Percentiles rank a stretch among this genome's conserved stretches.
phyloP scores from a whole-genome alignment of 2,888 invertebrate species.

The Watsonalla binaria region DNA sequence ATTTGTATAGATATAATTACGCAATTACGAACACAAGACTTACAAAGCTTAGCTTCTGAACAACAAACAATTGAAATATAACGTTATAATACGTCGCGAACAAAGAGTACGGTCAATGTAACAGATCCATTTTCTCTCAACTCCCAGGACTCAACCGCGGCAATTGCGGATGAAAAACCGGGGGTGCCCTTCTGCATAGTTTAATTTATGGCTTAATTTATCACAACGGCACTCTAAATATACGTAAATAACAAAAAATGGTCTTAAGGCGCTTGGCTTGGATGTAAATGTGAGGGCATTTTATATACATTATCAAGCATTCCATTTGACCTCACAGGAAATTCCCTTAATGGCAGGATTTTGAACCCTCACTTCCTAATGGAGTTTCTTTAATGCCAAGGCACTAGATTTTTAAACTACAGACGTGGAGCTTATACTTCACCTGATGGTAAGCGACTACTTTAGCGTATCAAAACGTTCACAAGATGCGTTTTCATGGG shows the following conservation, averaged over 20 bases:
- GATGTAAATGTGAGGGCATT: neutral
- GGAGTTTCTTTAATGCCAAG: too few species aligned
- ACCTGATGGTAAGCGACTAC: too few species aligned
- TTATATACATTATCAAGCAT: neutral
- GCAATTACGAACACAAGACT: too few species aligned
- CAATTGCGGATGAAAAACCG: conserved; percentile 48
- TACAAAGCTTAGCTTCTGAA: too few species aligned
- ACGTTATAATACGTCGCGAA: conserved; percentile 10
- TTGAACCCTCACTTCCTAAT: too few species aligned
- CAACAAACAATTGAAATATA: neutral
- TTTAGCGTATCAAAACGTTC: too few species aligned
- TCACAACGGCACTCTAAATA: conserved; percentile 30
- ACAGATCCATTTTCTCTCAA: conserved; percentile 24
- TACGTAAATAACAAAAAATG: conserved; percentile 26
- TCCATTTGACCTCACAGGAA: too few species aligned
- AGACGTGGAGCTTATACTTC: too few species aligned
- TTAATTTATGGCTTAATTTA: conserved; percentile 62
- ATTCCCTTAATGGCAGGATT: too few species aligned
- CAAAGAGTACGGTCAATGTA: conserved; percentile 18
- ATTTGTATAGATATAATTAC: too few species aligned
- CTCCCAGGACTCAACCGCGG: conserved; percentile 23
- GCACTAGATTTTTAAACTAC: too few species aligned
- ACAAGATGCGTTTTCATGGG: too few species aligned
- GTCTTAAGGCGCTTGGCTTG: conserved; percentile 9
- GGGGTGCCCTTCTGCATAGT: conserved; percentile 27